Evolutionary conservation across 2,797 vertebrate genomes (phyloP), one percentile per base, ranked within the genome.

Genomic region (Sandelia bainsii): DNA sequence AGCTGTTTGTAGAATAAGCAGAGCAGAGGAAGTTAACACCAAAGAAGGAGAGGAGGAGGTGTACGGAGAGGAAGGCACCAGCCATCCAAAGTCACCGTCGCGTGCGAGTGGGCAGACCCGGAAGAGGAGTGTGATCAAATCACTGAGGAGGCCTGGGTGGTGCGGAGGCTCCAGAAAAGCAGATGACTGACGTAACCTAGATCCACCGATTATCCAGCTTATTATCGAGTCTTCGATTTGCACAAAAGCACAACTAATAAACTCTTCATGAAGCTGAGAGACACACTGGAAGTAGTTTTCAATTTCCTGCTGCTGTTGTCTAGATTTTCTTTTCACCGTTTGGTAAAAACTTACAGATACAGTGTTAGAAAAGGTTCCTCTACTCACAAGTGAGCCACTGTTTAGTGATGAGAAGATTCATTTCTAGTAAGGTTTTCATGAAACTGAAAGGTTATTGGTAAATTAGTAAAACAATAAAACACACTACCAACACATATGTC

Each of bases 71-170:
- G 86, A 88, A 27, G 72, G 22, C 32, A 11, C 4, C 62, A 37
- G 42, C 14, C 17, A 19, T 10, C 56, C 66, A 0, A 87, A 81
- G 4, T 75, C 70, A 0, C 20, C 70, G 0, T 79, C 77, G 0
- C 64, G 59, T 23, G 86, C 68, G 39, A 85, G 85, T 0, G 72
- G 39, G 25, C 76, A 40, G 42, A 57, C 8, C n/a, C 72, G 78
- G 37, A 92, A 82, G 73, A 95, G 70, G 75, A 90, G 84, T 4
- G 85, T 96, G 84, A 95, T 96, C 82, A 91, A 90, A 80, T 95
- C 95, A 0, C 90, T 98, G 81, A 92, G 91, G 75, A 93, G 90
- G 46, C 94, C 96, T 0, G 93, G 94, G 40, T 99, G 98, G 77
- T 99, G 97, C 23, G 93, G 94, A 69, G 83, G 93, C 75, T 95